These are phyloP conservation scores for Eumacrocentrus americanus DNA, from an alignment of 2,888 invertebrate species.

Conservation along the genomic window DNA sequence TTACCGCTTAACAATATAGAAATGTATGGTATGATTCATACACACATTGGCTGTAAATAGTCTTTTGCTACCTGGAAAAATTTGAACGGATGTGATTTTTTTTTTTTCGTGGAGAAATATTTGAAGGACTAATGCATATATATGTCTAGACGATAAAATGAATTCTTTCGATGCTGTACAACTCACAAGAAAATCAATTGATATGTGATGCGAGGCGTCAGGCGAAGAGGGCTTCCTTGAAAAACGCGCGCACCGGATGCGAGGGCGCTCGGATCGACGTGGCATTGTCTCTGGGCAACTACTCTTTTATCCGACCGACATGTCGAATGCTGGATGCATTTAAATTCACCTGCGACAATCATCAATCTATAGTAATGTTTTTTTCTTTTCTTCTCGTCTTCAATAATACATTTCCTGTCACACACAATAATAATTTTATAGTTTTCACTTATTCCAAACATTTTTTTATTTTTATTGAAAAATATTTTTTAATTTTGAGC, in stretches of 20 bases:
- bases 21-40: too few species aligned
- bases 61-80: too few species aligned
- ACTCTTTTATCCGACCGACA: constrained; percentile 58
- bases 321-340: constrained; percentile 57
- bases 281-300: constrained; percentile 51
- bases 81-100: too few species aligned
- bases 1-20: too few species aligned
- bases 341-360: constrained; percentile 47
- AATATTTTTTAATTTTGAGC: constrained; percentile 10
- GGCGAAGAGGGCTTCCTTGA: constrained; percentile 55
- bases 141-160: neutral
- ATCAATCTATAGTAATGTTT: neutral
- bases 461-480: constrained; percentile 11
- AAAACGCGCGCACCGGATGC: constrained; percentile 53
- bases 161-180: constrained; percentile 22
- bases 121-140: constrained; percentile 1
- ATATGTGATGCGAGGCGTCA: constrained; percentile 52
- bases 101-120: neutral
- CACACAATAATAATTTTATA: neutral
- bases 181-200: constrained; percentile 51
- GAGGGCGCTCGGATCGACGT: constrained; percentile 41
- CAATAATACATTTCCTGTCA: neutral
- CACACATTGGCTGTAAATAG: too few species aligned
- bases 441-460: too few species aligned
- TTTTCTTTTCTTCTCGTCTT: neutral